phyloP scores from a whole-genome alignment of 2,113 vertebrate genomes.

The Recurvirostra avosetta region DNA sequence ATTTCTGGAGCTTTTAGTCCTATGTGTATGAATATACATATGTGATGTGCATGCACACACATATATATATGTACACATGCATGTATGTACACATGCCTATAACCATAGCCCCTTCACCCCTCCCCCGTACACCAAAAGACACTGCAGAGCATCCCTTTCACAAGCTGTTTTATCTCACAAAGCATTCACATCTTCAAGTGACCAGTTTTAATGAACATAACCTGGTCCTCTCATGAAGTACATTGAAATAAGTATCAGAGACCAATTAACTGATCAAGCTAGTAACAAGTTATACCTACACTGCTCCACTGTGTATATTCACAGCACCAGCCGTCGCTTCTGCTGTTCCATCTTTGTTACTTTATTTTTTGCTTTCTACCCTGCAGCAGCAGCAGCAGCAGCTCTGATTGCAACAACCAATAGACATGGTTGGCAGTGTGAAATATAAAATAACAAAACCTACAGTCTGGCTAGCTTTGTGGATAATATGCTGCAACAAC shows the following conservation, averaged over 20 bases:
- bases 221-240: not conserved
- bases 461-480: conserved; percentile 38
- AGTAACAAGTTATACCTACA: not conserved
- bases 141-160: not conserved
- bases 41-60: not conserved
- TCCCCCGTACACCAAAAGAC: not conserved
- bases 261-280: not conserved
- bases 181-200: not conserved
- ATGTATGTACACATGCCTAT: not conserved
- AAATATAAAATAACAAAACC: conserved; percentile 58
- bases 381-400: conserved; percentile 16
- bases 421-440: conserved; percentile 27
- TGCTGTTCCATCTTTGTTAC: not conserved
- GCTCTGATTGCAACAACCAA: conserved; percentile 36
- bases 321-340: not conserved
- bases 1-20: not conserved
- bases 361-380: not conserved
- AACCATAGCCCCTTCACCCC: not conserved
- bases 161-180: not conserved
- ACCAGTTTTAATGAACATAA: conserved; percentile 7
- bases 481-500: conserved; percentile 30
- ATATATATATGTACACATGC: not conserved
- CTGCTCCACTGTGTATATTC: not conserved
- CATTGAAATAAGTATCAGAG: not conserved
- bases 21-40: not conserved